Base-by-base conservation (phyloP, 2,113 vertebrate species). In the Dasypus novemcinctus region DNA sequence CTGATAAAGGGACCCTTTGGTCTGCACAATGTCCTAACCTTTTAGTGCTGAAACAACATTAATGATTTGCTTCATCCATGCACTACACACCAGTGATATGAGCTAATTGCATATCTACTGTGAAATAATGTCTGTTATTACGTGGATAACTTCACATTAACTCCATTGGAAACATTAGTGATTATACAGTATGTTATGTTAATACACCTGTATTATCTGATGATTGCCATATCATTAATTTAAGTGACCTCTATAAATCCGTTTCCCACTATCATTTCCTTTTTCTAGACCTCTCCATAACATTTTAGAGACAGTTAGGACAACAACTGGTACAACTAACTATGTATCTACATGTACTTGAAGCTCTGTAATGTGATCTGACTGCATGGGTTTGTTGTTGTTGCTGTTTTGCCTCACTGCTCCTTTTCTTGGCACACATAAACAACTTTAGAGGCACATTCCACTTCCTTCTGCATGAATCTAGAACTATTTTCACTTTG, bases 81-180 rank as follows among this genome's bases (percentile, higher is more conserved):
- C 36, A 95, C 54, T 49, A 10, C 87, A 95, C 36, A 96, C 76
- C 89, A 92, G 91, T 97, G 96, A 97, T 90, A 94, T 91, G 78
- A 96, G 61, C 96, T 96, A 95, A 96, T 96, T 96, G 82, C 81
- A 49, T 85, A 96, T 96, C 96, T 97, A 57, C 97, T 95, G 92
- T 97, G 97, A 97, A 98, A 97, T 97, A 98, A 97, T 96, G 89
- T 43, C 11, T 94, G 80, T 98, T 98, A 95, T 98, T 97, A 92
- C 96, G 97, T 95, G 91, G 95, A 88, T 96, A 98, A 96, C 97
- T 97, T 97, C 97, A 98, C 95, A 95, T 88, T 95, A 97, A 97
- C 95, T 97, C 96, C 97, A 87, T 69, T 95, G 90, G 94, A 97
- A 97, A 91, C 92, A 92, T 20, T 71, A 68, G 78, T 96, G 97